Base-by-base conservation (phyloP, 2,113 vertebrate genomes). In the Siniperca knerii region DNA sequence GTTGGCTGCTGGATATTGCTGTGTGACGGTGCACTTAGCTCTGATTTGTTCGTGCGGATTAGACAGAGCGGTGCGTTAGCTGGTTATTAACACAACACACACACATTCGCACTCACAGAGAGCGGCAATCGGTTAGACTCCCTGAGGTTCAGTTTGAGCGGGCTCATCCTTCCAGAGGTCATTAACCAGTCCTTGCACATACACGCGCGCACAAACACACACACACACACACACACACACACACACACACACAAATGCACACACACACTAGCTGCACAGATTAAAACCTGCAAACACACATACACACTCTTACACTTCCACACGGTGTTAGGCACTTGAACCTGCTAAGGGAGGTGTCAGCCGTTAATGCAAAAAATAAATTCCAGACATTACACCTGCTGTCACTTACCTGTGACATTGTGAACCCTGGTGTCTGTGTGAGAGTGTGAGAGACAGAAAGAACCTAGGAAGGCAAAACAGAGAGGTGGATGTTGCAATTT, bases 111-210 rank as follows among this genome's bases (percentile, higher is more conserved):
- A 71, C 52, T 35, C 73, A 54, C 42, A 67, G 25, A 76, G 44
- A 37, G 29, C 79, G 29, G 77, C 69, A 78, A 90, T 86, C n/a
- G 64, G 65, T 90, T 65, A 55, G 85, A 89, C 91, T 92, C 92
- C 95, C 93, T 13, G 70, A 86, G 92, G 93, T 92, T 94, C 81
- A 69, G 70, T 85, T 87, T 84, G 83, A 94, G 91, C 92, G 83
- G 89, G 76, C 92, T 94, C 90, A 90, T 93, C 83, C 87, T 88
- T 92, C 81, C 78, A 92, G 82, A 91, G 90, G 89, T 89, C 90
- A 93, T 95, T 95, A 94, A 74, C 23, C 33, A 86, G 82, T 82
- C 73, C 13, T 76, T 42, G 50, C 72, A 55, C 75, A 58, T 8
- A 20, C 15, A 50, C 46, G 2, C 40, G 62, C 50, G n/a, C n/a